Evolutionary conservation across 2,888 invertebrate species (phyloP), one percentile per base, ranked within the genome.

Genomic region (Xanthostigma xanthostigma): DNA sequence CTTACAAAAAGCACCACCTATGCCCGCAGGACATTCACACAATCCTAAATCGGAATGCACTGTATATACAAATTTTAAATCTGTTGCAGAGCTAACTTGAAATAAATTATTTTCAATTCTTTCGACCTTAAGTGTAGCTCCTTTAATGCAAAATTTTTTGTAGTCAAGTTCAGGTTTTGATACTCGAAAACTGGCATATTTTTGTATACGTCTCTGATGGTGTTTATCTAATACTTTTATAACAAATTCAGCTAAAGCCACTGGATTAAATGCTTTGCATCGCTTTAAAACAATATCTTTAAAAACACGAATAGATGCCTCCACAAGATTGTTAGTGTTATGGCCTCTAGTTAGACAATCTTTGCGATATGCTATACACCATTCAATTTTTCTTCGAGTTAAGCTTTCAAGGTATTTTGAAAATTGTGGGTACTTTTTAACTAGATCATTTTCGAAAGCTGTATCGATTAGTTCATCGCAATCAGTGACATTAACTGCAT

Each of bases 231-330:
- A 50, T 10, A 45, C 41, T 8, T 50, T 49, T 35, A 10, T 9
- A n/a, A 50, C 41, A 50, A 50, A 50, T 40, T 50, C 50, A 27
- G 37, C 45, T 49, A 34, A 52, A 42, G 53, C 54, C 50, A 52
- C 53, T 40, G 48, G 44, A 49, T 57, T 54, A 46, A 57, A 57
- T 10, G 50, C 54, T 52, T 56, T 56, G 45, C 50, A 51, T 12
- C 52, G 33, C 45, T 54, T 49, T 9, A 54, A 50, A 42, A 56
- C 51, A 33, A 51, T 53, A 48, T 54, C 52, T 50, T 52, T 55
- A 45, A 56, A 51, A 41, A 57, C 52, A 45, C 51, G 34, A 44
- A 56, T 56, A 12, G 55, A 54, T 35, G 54, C 53, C 45, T 54
- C 56, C 8, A 50, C 53, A 46, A 50, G 50, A 47, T 54, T 53